phyloP scores from a whole-genome alignment of 2,888 invertebrate species.

The Lepidochrysops patricia region DNA sequence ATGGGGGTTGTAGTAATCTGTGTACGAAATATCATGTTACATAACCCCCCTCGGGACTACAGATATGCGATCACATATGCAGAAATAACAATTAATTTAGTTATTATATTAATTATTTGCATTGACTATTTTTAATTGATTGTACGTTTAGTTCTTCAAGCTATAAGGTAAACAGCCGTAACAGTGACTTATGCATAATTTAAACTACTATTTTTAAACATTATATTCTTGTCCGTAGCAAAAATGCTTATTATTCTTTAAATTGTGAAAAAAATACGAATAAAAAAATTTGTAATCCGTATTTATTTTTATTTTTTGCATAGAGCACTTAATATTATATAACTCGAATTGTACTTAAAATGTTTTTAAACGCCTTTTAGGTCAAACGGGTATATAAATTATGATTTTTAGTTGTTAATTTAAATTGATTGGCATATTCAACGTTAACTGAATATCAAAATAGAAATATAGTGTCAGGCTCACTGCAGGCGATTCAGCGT shows the following conservation, averaged over 20 bases:
- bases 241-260: no score
- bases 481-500: background rate
- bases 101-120: background rate
- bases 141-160: no score
- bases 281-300: no score
- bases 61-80: background rate
- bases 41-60: constrained; percentile 41
- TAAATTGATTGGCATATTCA: background rate
- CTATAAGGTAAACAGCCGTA: no score
- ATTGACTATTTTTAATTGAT: background rate
- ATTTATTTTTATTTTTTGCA: no score
- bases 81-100: background rate
- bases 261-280: no score
- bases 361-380: background rate
- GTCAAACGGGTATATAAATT: no score
- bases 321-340: no score
- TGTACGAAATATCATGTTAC: constrained; percentile 54
- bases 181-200: no score
- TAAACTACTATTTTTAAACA: no score
- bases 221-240: no score
- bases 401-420: background rate
- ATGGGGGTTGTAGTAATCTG: constrained; percentile 50
- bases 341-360: no score
- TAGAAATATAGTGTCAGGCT: background rate
- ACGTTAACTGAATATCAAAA: background rate